phyloP scores from a whole-genome alignment of 2,113 vertebrate genomes.

The Laterallus jamaicensis region DNA sequence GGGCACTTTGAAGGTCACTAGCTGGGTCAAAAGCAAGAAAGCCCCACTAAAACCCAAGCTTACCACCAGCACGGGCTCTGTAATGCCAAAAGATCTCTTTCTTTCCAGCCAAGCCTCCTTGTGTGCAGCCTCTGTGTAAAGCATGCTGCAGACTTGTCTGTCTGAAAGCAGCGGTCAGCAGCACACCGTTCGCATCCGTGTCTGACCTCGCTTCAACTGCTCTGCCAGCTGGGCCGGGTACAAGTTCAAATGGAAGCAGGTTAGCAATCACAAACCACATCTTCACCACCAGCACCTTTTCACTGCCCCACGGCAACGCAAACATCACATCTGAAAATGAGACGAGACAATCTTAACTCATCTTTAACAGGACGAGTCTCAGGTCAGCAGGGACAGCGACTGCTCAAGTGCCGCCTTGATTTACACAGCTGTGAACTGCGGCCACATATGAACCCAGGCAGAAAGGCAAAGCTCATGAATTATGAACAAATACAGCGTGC shows the following conservation, averaged over 20 bases:
- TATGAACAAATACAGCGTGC: slow-evolving; percentile 24
- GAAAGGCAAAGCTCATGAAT: slow-evolving; percentile 54
- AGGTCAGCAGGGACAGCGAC: not conserved
- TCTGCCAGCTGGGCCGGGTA: not conserved
- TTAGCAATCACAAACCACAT: not conserved
- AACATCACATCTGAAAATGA: not conserved
- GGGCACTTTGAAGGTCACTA: slow-evolving; percentile 22
- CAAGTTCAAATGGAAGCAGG: not conserved
- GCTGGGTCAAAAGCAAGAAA: not conserved
- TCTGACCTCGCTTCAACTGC: not conserved
- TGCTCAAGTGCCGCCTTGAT: not conserved
- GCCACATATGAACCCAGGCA: not conserved
- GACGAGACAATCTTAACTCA: not conserved
- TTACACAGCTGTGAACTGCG: slow-evolving; percentile 15
- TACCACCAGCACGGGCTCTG: not conserved
- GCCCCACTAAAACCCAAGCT: not conserved
- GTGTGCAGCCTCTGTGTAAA: not conserved
- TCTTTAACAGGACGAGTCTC: not conserved
- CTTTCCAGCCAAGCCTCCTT: not conserved
- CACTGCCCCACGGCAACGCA: not conserved
- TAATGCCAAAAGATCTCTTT: not conserved
- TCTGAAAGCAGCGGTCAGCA: not conserved
- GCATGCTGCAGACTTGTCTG: not conserved
- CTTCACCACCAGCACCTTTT: not conserved
- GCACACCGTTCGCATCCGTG: rapidly evolving